Base-by-base conservation (phyloP, 1,140 invertebrate genomes). In the Oscheius sp. region DNA sequence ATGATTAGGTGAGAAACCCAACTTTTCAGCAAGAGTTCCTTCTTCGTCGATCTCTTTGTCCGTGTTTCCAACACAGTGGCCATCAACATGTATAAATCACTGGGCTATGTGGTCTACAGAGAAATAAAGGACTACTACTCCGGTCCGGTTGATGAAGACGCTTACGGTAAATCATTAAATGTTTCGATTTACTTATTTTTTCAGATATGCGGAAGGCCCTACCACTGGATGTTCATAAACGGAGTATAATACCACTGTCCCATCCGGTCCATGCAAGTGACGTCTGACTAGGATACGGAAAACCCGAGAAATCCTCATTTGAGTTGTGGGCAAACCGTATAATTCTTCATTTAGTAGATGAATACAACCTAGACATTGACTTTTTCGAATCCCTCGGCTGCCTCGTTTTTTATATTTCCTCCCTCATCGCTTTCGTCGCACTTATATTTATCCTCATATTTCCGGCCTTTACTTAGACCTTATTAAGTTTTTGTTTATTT, bases 11-110 rank as follows among this genome's bases (percentile, higher is more conserved):
- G 15, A 49, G 18, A 42, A 32, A 7, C 4, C 18, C 7, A 2
- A 42, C 29, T 77, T 89, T 89, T 66, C 85, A 96, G 94, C 81
- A 97, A 97, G 87, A 89, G 91, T 55, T 92, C 92, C 32, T 97
- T 93, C 85, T 99, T 98, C 87, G 95, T 98, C n/a, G 96, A 99
- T 86, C 87, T 99, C 18, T 99, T 98, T 89, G 95, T 99, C 7
- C 88, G 95, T 80, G 93, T 97, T 0, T 97, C 94, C 79, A 99
- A 99, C 85, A 52, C 20, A 15, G 72, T 96, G 26, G 96, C 96
- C 2, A 95, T 97, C 45, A 92, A 93, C 79, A 97, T 98, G 94
- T 99, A 99, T 85, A 91, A 91, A 78, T 91, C 91, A 85, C 86
- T 98, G 42, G 95, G 94, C 20, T 99, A 99, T 84, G 93, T 93